Conservation (phyloP, 2,888 invertebrate species). For the Himalopsyche kuldschensis region DNA sequence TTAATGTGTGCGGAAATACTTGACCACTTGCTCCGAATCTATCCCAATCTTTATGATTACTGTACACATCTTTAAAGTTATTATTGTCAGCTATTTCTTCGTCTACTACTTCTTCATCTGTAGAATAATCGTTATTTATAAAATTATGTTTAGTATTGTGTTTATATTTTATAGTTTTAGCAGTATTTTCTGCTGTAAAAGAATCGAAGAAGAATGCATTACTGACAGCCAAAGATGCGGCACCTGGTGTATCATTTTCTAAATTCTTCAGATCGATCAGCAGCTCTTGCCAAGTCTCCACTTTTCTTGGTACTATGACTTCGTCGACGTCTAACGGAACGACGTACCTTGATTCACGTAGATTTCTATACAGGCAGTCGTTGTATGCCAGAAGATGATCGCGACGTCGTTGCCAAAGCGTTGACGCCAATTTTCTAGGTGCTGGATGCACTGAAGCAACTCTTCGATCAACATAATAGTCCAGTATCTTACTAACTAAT, state of each 20-base stretch:
- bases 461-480: conserved; percentile 59
- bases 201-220: conserved; percentile 72
- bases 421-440: conserved; percentile 55
- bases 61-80: background rate
- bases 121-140: background rate
- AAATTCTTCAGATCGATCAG: conserved; percentile 52
- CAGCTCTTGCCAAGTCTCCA: conserved; percentile 61
- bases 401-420: conserved; percentile 67
- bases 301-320: conserved; percentile 67
- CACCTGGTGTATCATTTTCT: conserved; percentile 54
- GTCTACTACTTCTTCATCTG: background rate
- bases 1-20: conserved; percentile 51
- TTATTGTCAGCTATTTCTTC: background rate
- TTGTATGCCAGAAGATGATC: conserved; percentile 77
- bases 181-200: conserved; percentile 42
- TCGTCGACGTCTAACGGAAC: conserved; percentile 76
- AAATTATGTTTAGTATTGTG: background rate
- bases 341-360: conserved; percentile 64
- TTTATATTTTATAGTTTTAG: background rate
- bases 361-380: conserved; percentile 75
- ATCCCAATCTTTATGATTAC: background rate
- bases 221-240: conserved; percentile 64
- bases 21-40: background rate
- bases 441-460: conserved; percentile 56
- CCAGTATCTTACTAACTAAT: conserved; percentile 58